Evolutionary conservation across 2,888 invertebrate species (phyloP), one percentile per base, ranked within the genome.

Genomic region (Argynnis bischoffii): DNA sequence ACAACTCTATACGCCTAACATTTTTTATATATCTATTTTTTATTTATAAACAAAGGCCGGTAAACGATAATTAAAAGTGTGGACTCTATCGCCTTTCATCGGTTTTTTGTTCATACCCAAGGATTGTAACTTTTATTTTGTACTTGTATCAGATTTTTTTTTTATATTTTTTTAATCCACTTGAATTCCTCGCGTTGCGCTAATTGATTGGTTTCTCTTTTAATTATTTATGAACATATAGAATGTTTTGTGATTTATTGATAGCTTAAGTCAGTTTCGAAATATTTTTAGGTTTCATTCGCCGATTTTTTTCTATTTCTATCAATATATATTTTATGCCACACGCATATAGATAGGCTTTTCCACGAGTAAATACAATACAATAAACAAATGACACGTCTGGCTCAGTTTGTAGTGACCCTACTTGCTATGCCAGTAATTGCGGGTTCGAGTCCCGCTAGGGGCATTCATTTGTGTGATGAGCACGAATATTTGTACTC

Each of bases 1-100:
- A 73, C 68, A 70, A 70, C 75, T 60, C 59, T 69, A 68, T 71
- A 73, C 66, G 55, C 50, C 65, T 46, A 55, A 50, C 47, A 16
- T 26, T 65, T 80, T 76, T 78, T 80, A 78, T n/a, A 21, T 81
- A 75, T 79, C 74, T 76, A 76, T 75, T 73, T 74, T 75, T 76
- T 75, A 70, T 69, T 72, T 71, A 77, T 75, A 86, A 86, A 87
- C 88, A 87, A 85, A 84, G 77, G 82, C 78, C 85, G 84, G 87
- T 87, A 85, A 85, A 84, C 82, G 86, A 85, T 90, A 87, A 89
- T 90, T 90, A 90, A 89, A 87, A 89, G 82, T 82, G 80, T 84
- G 82, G 81, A 79, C 78, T 80, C 77, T 66, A 81, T 81, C 83
- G 82, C 81, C 81, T 82, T 78, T 81, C 83, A 81, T 64, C 78